These are phyloP conservation scores for Drosophila seguyi DNA, from an alignment of 1,140 invertebrate genomes.

Conservation along the genomic window DNA sequence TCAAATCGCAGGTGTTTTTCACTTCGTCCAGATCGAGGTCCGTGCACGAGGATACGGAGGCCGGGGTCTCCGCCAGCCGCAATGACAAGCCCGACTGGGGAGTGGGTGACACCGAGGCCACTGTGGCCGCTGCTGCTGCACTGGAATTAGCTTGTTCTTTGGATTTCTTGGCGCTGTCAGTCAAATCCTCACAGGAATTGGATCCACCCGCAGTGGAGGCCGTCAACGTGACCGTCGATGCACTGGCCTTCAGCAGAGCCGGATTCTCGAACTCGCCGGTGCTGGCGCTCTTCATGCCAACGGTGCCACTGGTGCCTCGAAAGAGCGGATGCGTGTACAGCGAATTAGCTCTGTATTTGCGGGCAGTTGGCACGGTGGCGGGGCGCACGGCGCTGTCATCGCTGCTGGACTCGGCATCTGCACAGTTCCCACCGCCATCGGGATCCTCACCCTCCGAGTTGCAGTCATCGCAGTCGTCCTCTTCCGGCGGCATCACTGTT, in stretches of 20 bases:
- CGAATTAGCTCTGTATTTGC: conserved; percentile 82
- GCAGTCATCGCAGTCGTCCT: conserved; percentile 76
- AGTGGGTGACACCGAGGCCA: conserved; percentile 34
- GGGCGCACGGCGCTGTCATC: conserved; percentile 76
- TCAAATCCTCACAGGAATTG: conserved; percentile 56
- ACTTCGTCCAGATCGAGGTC: conserved; percentile 63
- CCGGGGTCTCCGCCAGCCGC: conserved; percentile 47
- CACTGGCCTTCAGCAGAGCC: conserved; percentile 46
- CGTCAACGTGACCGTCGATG: conserved; percentile 50
- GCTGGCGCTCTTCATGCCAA: conserved; percentile 49
- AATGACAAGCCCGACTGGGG: conserved; percentile 25
- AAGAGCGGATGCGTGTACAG: conserved; percentile 73
- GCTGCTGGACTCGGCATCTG: conserved; percentile 81
- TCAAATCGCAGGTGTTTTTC: conserved; percentile 62
- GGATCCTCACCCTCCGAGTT: conserved; percentile 72
- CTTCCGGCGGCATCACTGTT: conserved; percentile 21
- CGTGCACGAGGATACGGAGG: conserved; percentile 47
- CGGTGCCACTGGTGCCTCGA: conserved; percentile 58
- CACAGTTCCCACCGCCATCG: conserved; percentile 78
- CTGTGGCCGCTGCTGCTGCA: neutral
- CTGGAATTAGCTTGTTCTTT: conserved; percentile 44
- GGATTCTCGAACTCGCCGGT: conserved; percentile 46
- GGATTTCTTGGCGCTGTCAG: conserved; percentile 49
- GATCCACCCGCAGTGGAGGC: conserved; percentile 22
- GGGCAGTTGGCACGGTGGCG: conserved; percentile 53